Conservation (phyloP, 2,888 invertebrate genomes). For the Odontocolon sp. region DNA sequence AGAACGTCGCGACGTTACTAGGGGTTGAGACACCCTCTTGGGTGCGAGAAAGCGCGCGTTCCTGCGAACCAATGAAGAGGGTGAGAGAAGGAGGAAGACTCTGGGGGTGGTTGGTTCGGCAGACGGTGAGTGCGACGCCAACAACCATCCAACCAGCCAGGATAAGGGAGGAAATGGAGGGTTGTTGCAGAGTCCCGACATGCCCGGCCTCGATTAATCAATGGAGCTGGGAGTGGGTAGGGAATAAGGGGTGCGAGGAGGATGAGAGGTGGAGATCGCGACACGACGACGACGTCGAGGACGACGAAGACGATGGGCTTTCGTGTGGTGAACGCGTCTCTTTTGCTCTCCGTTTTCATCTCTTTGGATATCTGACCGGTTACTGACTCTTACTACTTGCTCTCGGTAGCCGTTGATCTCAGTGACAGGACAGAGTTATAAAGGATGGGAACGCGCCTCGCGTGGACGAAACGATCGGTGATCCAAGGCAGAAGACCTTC, state of each 20-base stretch:
- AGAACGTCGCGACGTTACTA: conserved; percentile 6
- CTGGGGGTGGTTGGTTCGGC: conserved; percentile 13
- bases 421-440: conserved; percentile 1
- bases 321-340: conserved; percentile 29
- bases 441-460: conserved; percentile 9
- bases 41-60: conserved; percentile 44
- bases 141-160: conserved; percentile 10
- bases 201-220: conserved; percentile 79
- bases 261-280: conserved; percentile 68
- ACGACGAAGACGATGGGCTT: conserved; percentile 46
- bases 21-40: conserved; percentile 9
- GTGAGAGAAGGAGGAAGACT: conserved; percentile 3
- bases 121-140: conserved; percentile 22
- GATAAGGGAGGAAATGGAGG: conserved; percentile 76
- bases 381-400: conserved; percentile 63
- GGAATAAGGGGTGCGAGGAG: conserved; percentile 63
- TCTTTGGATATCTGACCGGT: conserved; percentile 47
- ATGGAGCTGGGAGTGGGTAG: no score
- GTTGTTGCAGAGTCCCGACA: conserved; percentile 77
- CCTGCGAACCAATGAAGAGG: conserved; percentile 2
- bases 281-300: conserved; percentile 64
- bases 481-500: not conserved
- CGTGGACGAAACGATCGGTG: conserved; percentile 22
- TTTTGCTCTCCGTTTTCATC: conserved; percentile 27
- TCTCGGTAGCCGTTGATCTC: not conserved